Base-by-base conservation (phyloP, 2,113 vertebrate species). In the Chunga burmeisteri region DNA sequence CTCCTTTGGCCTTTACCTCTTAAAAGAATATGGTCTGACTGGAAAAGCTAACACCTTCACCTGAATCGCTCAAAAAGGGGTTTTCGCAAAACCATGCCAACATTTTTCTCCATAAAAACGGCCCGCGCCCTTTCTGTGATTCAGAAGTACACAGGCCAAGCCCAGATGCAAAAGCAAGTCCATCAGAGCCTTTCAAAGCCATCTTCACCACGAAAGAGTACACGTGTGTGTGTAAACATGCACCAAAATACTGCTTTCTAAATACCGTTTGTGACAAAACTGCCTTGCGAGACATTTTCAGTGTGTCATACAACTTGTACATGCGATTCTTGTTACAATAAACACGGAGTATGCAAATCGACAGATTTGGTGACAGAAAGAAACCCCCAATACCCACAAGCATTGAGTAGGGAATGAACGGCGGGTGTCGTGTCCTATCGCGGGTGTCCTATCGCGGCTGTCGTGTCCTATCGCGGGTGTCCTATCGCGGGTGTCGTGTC, bases 241-340 rank as follows among this genome's bases (percentile, higher is more conserved):
- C n/a, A 34, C 26, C 19, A 49, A 56, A 42, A 34, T 7, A 17
- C 10, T 25, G 2, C 25, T 65, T 36, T 16, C 49, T 34, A 23
- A 29, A 17, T 1, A 7, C 11, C 0, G 3, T 5, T 26, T 26
- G 42, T 8, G 15, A 44, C 18, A 34, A 46, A 72, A 67, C 0
- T 3, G 32, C 26, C 29, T 16, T 16, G 13, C 4, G 9, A 11
- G 68, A 1, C n/a, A 25, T 13, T 34, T 40, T 3, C 53, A 5
- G 19, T 3, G 29, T 3, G 30, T 17, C 32, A 1, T 1, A 3
- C 2, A 10, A 17, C 32, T 5, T 3, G 9, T 0, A 21, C 9
- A 1, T 1, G 30, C 15, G 10, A 3, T 6, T 30, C 65, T 5
- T 2, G 29, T 3, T 3, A 2, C n/a, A 7, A 13, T 4, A 16